Base-by-base conservation (phyloP, 1,140 invertebrate genomes). In the Leptoteleia sp. region DNA sequence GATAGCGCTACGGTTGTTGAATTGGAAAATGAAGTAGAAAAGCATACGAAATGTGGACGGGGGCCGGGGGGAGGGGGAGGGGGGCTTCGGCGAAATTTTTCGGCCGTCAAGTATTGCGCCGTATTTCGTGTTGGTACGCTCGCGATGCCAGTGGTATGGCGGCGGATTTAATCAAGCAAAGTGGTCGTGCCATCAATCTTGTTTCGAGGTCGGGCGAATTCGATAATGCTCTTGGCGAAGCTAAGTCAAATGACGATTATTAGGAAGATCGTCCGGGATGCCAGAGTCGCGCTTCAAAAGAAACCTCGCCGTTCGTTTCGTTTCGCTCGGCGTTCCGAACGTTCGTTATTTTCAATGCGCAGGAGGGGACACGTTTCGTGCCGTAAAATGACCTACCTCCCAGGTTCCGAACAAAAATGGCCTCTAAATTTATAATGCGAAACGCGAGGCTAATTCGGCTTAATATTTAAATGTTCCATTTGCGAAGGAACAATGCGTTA, bases 91-190 rank as follows among this genome's bases (percentile, higher is more conserved):
- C 9, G 42, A 38, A 55, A 55, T 57, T 57, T 70, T 48, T 48
- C 33, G 65, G 6, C 4, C 45, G 43, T 70, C 59, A 59, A 70
- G 17, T 33, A 38, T 31, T 9, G 33, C 33, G 16, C 27, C n/a
- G 45, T 17, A 33, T 33, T 59, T n/a, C n/a, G n/a, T 54, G 17
- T 50, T 16, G 43, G 35, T 48, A 68, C 52, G 35, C 45, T 48
- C 35, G 45, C 47, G 11, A 52, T 25, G n/a, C 45, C 13, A 48
- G 35, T 17, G 43, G 11, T 47, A 54, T n/a, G n/a, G n/a, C n/a
- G 43, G 25, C 54, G 31, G 38, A 45, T 72, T 72, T 72, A 72
- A 72, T 72, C 68, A 72, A 62, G 29, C n/a, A 7, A 27, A 72
- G 68, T 62, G 68, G 29, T 55, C 47, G 37, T 7, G 38, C 43